These are phyloP conservation scores for Andrena camellia DNA, from an alignment of 2,888 invertebrate genomes.

Conservation along the genomic window DNA sequence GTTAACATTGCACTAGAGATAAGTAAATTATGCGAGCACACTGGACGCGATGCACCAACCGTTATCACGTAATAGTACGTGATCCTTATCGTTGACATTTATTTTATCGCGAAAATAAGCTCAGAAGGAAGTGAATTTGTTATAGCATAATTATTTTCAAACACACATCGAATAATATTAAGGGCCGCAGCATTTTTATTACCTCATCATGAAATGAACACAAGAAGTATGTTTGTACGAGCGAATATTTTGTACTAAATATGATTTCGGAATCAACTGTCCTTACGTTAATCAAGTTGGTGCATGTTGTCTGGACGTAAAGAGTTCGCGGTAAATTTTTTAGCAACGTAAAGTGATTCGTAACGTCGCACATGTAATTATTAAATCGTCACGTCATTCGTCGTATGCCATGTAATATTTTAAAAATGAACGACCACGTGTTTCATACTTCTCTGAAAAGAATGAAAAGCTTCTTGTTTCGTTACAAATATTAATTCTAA, in stretches of 20 bases:
- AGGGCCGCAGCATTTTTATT: slow-evolving; percentile 19
- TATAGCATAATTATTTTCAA: not conserved
- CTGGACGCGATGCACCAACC: slow-evolving; percentile 96
- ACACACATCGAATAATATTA: not conserved
- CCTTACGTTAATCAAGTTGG: not conserved
- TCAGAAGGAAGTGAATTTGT: not conserved
- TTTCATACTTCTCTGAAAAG: slow-evolving; percentile 23
- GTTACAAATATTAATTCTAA: slow-evolving; percentile 33
- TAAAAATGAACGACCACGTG: slow-evolving; percentile 7
- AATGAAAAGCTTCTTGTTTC: not conserved
- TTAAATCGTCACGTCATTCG: slow-evolving; percentile 2
- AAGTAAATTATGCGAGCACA: slow-evolving; percentile 92
- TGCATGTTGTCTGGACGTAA: slow-evolving; percentile 5
- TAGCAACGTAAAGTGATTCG: not conserved
- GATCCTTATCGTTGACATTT: slow-evolving; percentile 22
- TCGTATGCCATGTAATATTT: slow-evolving; percentile 9
- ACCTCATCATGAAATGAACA: not conserved
- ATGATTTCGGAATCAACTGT: not conserved
- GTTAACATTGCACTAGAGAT: slow-evolving; percentile 95
- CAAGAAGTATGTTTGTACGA: not conserved
- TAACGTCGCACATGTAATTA: slow-evolving; percentile 8
- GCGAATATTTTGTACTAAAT: slow-evolving; percentile 21
- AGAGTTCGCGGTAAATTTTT: not conserved
- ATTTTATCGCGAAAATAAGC: slow-evolving; percentile 17
- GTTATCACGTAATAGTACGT: slow-evolving; percentile 91